Evolutionary conservation across 2,113 vertebrate genomes (phyloP), one percentile per base, ranked within the genome.

Genomic region (Larimichthys crocea): DNA sequence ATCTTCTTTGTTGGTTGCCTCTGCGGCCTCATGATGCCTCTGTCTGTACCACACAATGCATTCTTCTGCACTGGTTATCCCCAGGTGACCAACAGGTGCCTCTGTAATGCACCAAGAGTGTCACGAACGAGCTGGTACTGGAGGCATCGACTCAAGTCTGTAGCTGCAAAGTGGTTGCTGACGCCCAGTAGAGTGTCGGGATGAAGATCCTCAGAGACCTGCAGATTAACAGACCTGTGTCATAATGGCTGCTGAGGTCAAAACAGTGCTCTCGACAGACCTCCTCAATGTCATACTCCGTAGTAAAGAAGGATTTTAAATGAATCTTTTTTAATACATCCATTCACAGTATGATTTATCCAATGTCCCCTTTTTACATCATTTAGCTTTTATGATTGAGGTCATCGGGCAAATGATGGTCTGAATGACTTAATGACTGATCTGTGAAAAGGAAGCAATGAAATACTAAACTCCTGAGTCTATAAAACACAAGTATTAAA

Each of bases 301-400:
- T 20, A 29, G 12, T 64, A 35, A 57, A 75, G 71, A 66, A 48
- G 12, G 15, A 53, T 46, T 74, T 50, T 26, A 48, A 79, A 74
- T 74, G 16, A 77, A 61, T 72, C 55, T 60, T 79, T 40, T 74
- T 80, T 59, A 65, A 64, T 71, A 67, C 29, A 29, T 48, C 66
- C 44, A 22, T 15, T 52, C 26, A 17, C n/a, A 3, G 2, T 46
- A 20, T 65, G 55, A 72, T 65, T 75, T 72, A 74, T 63, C 24
- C 53, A 62, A 69, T 85, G 53, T 61, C 64, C 17, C 67, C 19
- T 67, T 74, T 73, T 75, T 78, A 56, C 26, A 64, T 73, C 50
- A 53, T 64, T 86, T 62, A 42, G 44, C 63, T 74, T 88, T 75
- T 75, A 82, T 77, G 75, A 87, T 63, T 61, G 72, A 82, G 80